Percentiles rank a stretch among this genome's conserved stretches.
Conservation (phyloP, 2,888 invertebrate species). For the Desoria tigrina region DNA sequence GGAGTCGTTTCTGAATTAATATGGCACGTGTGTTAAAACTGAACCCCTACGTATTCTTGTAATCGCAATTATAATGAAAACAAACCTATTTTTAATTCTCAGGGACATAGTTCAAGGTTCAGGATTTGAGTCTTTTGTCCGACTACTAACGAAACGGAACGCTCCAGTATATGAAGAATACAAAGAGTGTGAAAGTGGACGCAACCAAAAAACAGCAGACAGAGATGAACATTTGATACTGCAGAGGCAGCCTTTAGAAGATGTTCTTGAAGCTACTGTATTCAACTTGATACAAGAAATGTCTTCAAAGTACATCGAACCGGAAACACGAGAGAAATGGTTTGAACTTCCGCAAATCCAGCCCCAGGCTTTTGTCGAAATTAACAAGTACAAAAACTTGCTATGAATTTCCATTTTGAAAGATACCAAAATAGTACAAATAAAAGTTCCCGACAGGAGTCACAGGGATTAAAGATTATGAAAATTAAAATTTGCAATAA, state of each 20-base stretch:
- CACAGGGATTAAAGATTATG: too few species aligned
- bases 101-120: constrained; percentile 38
- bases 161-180: constrained; percentile 40
- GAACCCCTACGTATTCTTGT: too few species aligned
- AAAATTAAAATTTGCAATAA: too few species aligned
- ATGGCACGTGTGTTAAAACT: neutral
- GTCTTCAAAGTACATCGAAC: constrained; percentile 33
- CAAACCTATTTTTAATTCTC: too few species aligned
- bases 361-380: constrained; percentile 30
- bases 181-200: constrained; percentile 7
- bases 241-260: constrained; percentile 23
- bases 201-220: neutral
- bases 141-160: constrained; percentile 29
- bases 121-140: constrained; percentile 22
- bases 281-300: constrained; percentile 48
- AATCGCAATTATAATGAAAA: too few species aligned
- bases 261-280: constrained; percentile 38
- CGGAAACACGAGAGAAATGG: constrained; percentile 27
- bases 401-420: too few species aligned
- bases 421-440: too few species aligned
- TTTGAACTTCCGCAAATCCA: constrained; percentile 27
- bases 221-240: neutral
- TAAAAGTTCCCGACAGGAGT: too few species aligned
- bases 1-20: constrained; percentile 4
- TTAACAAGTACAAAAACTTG: constrained; percentile 13